Percentiles rank a stretch among this genome's conserved stretches.
phyloP scores from a whole-genome alignment of 2,888 invertebrate species.

The Aromia moschata region DNA sequence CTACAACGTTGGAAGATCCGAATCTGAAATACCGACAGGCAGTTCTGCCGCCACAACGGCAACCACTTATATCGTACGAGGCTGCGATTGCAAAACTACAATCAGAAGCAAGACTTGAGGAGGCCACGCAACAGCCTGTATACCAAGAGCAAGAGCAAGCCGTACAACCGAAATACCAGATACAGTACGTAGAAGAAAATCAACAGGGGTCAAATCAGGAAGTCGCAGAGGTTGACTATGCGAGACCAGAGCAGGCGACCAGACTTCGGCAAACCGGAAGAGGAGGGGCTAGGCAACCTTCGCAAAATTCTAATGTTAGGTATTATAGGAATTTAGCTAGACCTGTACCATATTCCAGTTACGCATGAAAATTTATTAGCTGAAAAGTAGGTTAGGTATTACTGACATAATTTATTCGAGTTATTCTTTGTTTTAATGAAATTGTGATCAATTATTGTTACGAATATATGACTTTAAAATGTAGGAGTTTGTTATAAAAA shows the following conservation, averaged over 20 bases:
- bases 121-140: constrained; percentile 1
- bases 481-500: neutral
- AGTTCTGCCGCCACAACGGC: neutral
- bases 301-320: constrained; percentile 5
- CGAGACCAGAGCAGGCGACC: neutral
- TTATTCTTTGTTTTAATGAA: neutral
- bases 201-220: neutral
- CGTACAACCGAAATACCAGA: neutral
- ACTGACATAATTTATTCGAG: neutral
- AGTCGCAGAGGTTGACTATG: neutral
- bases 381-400: neutral
- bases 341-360: constrained; percentile 2
- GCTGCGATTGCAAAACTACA: constrained; percentile 19
- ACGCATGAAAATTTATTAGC: neutral
- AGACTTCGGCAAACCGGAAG: neutral
- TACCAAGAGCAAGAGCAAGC: constrained; percentile 1
- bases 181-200: constrained; percentile 11
- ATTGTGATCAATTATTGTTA: too few relatives aligned
- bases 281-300: neutral
- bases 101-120: neutral
- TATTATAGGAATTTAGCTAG: constrained; percentile 18
- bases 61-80: constrained; percentile 7
- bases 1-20: constrained; percentile 1
- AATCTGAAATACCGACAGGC: constrained; percentile 15
- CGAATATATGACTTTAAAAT: too few relatives aligned